Evolutionary conservation across 1,140 invertebrate species (phyloP).

Genomic region (Armadillidium nasatum): DNA sequence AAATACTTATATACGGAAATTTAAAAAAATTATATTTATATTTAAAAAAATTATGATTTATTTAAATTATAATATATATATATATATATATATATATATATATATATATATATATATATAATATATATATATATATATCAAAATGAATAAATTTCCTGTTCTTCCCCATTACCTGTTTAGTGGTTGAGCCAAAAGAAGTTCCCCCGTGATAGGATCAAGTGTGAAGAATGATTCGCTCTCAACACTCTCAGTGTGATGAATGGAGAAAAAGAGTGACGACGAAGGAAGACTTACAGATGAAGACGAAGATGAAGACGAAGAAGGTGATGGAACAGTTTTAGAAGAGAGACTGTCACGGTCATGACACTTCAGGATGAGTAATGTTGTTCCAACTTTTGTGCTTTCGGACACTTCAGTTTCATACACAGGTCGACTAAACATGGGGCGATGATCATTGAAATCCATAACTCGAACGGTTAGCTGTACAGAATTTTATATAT

Average conservation of each 20-base stretch:
- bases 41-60: too few relatives aligned
- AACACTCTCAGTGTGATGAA: slow-evolving; percentile 36
- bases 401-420: slow-evolving; percentile 83
- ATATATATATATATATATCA: too few relatives aligned
- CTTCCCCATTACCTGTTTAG: slow-evolving; percentile 63
- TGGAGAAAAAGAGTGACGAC: slow-evolving; percentile 60
- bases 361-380: slow-evolving; percentile 69
- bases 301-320: slow-evolving; percentile 65
- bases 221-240: slow-evolving; percentile 59
- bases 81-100: too few relatives aligned
- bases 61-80: too few relatives aligned
- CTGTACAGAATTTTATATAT: slow-evolving; percentile 51
- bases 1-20: too few relatives aligned
- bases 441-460: slow-evolving; percentile 76
- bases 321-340: neutral
- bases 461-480: slow-evolving; percentile 76
- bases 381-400: slow-evolving; percentile 64
- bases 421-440: slow-evolving; percentile 59
- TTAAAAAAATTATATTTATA: too few relatives aligned
- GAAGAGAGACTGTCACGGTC: slow-evolving; percentile 60
- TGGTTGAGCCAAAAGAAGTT: slow-evolving; percentile 62
- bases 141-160: too few relatives aligned
- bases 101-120: too few relatives aligned
- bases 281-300: slow-evolving; percentile 54
- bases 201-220: slow-evolving; percentile 70